Evolutionary conservation across 2,113 vertebrate genomes (phyloP), one percentile per base, ranked within the genome.

Genomic region (Actenoides hombroni): DNA sequence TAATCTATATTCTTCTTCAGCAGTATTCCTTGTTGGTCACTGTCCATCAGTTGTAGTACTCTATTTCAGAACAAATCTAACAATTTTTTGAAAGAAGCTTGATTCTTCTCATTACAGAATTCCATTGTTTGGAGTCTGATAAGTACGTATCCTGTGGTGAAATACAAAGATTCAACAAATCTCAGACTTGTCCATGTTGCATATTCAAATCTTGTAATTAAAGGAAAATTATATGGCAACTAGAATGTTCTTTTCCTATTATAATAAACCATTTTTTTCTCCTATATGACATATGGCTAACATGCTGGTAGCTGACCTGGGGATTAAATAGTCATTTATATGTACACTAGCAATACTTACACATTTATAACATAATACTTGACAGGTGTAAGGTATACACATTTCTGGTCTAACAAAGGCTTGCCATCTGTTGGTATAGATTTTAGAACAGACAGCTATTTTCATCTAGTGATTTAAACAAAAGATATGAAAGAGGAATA

Each of bases 341-440:
- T 76, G 40, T 86, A 84, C 69, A 57, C 13, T 48, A 75, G 49
- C 15, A 46, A 40, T 57, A 68, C 42, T 86, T 81, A 83, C 8
- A 59, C 40, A 59, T 86, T 90, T 56, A 71, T 56, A 68, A 76
- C 15, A 86, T 95, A 91, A 86, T 70, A 73, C 16, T 31, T 0
- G 10, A 75, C 86, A 95, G 65, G 83, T 92, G 83, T 35, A 94
- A 88, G 49, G 7, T 94, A 79, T 14, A 18, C 83, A 71, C 29
- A 2, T 90, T 82, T 73, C 44, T 71, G 23, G 56, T 2, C 3
- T 69, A 84, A 93, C 71, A 95, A 91, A 86, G 46, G 28, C 53
- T 87, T 91, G 29, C 57, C 69, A 84, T 94, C 92, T 96, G 83
- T 75, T 92, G 57, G 29, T 78, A 75, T 29, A 84, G 51, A 64